Base-by-base conservation (phyloP, 23 tunicate species). In the Ciona savignyi region DNA sequence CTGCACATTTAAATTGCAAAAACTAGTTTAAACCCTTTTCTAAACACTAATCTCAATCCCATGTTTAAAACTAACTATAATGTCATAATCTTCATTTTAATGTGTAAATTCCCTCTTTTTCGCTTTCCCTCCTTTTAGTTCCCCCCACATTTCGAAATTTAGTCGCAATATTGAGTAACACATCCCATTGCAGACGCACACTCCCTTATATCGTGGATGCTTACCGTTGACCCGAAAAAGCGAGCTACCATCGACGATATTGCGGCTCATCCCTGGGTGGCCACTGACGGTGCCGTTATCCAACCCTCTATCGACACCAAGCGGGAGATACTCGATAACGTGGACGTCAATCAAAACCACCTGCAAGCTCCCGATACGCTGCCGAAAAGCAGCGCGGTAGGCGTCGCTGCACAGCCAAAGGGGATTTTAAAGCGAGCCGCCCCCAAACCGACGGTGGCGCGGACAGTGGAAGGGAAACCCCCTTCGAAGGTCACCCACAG, bases 201-300 rank as follows among this genome's bases (percentile, higher is more conserved):
- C 63, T 62, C 29, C 26, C 65, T 87, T 2, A 87, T 87, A 1
- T 6, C 32, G 3, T 51, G 78, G 73, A 77, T 87, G 86, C 73
- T 87, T 20, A 74, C 78, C 22, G 86, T 80, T 25, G 86, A 87
- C 32, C 74, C 94, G 0, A 42, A 29, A 56, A 32, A 75, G 25
- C 74, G 94, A 31, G 94, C 94, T 15, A 87, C 85, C 23, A 73
- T 87, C 25, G 78, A 80, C 32, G 86, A 87, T 24, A 71, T 80
- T 21, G 77, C 78, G 32, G 35, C 19, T 28, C 94, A 87, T 32
- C 60, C 48, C 0, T 87, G 94, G 94, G 75, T 49, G 27, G 25
- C 27, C 62, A 70, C 23, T 23, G 68, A 22, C 1, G 23, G 32
- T 15, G 70, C 25, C 30, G 2, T 28, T 30, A 60, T 25, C 22